Evolutionary conservation across 2,797 vertebrate species (phyloP).

Genomic region (Gila robusta): DNA sequence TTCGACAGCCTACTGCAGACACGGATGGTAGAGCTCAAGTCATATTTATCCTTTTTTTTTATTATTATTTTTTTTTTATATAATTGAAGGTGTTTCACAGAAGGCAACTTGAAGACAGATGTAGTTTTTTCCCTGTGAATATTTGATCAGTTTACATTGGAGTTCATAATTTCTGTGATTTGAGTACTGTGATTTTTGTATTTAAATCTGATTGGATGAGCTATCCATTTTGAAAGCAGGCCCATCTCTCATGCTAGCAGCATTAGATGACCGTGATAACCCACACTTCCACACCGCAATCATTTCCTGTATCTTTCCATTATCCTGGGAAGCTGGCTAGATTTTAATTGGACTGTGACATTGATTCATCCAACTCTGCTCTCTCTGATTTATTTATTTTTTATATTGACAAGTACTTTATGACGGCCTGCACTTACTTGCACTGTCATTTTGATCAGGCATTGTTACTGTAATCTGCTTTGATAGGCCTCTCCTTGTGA

Average conservation of each 20-base stretch:
- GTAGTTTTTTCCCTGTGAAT: background rate
- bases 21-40: background rate
- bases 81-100: background rate
- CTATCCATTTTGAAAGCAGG: background rate
- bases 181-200: background rate
- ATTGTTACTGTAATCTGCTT: background rate
- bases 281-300: background rate
- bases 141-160: background rate
- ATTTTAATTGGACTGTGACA: background rate
- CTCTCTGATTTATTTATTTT: background rate
- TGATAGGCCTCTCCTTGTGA: slow-evolving; percentile 2
- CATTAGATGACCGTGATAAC: background rate
- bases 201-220: background rate
- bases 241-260: background rate
- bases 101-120: background rate
- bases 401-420: slow-evolving; percentile 1
- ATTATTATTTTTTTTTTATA: background rate
- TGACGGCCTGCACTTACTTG: background rate
- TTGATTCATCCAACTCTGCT: background rate
- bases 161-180: slow-evolving; percentile 10
- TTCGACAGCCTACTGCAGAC: background rate
- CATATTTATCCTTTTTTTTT: background rate
- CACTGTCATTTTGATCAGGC: background rate
- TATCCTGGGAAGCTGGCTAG: background rate
- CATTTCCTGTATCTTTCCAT: background rate